Base-by-base conservation (phyloP, 2,797 vertebrate species). In the Morus bassanus region DNA sequence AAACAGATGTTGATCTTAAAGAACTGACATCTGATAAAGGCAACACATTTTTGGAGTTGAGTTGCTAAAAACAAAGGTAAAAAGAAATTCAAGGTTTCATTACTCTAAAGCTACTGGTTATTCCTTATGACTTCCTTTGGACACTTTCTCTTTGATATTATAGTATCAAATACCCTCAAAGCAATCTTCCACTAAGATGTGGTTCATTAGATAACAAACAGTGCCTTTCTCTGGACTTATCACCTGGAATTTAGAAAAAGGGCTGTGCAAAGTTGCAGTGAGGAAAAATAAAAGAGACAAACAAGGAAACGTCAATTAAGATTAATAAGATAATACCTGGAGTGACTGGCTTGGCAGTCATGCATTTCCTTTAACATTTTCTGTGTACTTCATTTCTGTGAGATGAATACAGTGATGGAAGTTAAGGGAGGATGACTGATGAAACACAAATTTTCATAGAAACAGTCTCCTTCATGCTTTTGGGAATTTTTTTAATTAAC, bases 291-390 rank as follows among this genome's bases (percentile, higher is more conserved):
- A 18, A 6, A 57, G 83, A 94, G 64, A 70, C 59, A 96, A 95
- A 94, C 72, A 93, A 92, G 88, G 90, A 95, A 94, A 96, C 0
- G 39, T 69, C 93, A 95, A 80, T 95, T 85, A 91, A 95, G 90
- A 95, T 96, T 46, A 75, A 65, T 69, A 85, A 93, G 91, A 93
- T 92, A 89, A 74, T 53, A 50, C 3, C 9, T 59, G 50, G 64
- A 72, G 48, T 24, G 77, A 72, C 41, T 91, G 77, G 37, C 41
- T 93, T 91, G 84, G 60, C 81, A 96, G 75, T 39, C 92, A 74
- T 13, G 60, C 9, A 8, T 82, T 95, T 96, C 84, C 86, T 93
- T 77, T 16, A 74, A 60, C 35, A 33, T 89, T 82, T 91, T 92
- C 56, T 80, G 24, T 50, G 45, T 64, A 87, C 70, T 65, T 92